A percentile compares a stretch with the other conserved stretches of the same genome.
Conservation (phyloP, 2,888 invertebrate species). For the Acrocera orbiculus region DNA sequence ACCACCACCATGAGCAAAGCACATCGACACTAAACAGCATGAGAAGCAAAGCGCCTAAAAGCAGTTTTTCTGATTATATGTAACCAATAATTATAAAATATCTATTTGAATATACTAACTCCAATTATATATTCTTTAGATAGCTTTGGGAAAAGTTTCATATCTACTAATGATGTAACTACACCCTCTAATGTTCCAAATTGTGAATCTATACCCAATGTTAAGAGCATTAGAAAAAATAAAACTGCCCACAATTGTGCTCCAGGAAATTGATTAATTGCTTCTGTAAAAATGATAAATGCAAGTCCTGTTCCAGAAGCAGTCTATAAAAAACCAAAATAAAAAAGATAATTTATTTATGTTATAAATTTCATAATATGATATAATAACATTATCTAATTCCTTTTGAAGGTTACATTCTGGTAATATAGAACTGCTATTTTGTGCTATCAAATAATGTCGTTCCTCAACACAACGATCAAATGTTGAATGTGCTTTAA, state of each 20-base stretch:
- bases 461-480: slow-evolving; percentile 26
- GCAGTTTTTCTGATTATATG: no score
- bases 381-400: slow-evolving; percentile 52
- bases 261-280: slow-evolving; percentile 92
- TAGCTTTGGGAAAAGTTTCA: slow-evolving; percentile 82
- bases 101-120: slow-evolving; percentile 21
- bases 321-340: slow-evolving; percentile 43
- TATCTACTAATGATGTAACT: slow-evolving; percentile 85
- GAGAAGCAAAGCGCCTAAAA: slow-evolving; percentile 47
- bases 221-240: slow-evolving; percentile 93
- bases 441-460: slow-evolving; percentile 36
- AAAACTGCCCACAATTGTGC: slow-evolving; percentile 92
- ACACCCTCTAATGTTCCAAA: slow-evolving; percentile 93
- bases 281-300: slow-evolving; percentile 94
- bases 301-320: slow-evolving; percentile 92
- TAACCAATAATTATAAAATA: no score
- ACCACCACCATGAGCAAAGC: slow-evolving; percentile 81
- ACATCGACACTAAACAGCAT: slow-evolving; percentile 74
- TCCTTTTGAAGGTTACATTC: slow-evolving; percentile 72
- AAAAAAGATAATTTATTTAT: neutral
- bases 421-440: slow-evolving; percentile 49
- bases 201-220: slow-evolving; percentile 88
- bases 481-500: slow-evolving; percentile 42
- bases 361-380: no score
- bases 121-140: slow-evolving; percentile 79